Conservation (phyloP, 2,113 vertebrate species). For the Empidonax traillii region DNA sequence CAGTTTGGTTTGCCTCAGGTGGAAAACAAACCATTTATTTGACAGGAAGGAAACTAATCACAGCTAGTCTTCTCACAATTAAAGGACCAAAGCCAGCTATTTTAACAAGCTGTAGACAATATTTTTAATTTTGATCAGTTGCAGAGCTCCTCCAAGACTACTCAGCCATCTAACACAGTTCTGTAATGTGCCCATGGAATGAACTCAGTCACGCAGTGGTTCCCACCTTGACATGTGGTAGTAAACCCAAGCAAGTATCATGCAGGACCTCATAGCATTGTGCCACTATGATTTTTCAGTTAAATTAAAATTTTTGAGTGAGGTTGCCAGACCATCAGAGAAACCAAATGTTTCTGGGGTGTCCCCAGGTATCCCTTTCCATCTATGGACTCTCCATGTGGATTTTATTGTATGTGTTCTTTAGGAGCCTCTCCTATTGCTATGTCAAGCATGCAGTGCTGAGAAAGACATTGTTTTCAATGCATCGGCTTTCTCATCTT, state of each 20-base stretch:
- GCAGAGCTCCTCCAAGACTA: background rate
- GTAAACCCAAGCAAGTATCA: background rate
- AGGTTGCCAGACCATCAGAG: background rate
- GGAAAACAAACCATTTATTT: background rate
- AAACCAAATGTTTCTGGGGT: background rate
- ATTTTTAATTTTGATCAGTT: background rate
- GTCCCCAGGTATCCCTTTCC: background rate
- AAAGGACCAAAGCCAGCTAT: background rate
- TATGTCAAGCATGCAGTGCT: background rate
- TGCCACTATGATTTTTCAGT: background rate
- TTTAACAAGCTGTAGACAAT: background rate
- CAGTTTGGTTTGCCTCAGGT: background rate
- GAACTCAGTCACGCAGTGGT: background rate
- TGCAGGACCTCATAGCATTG: background rate
- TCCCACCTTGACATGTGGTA: accelerated
- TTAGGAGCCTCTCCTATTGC: background rate
- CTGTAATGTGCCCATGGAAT: background rate
- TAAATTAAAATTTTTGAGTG: background rate
- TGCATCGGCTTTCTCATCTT: background rate
- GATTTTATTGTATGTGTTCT: background rate
- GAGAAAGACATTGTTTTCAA: background rate
- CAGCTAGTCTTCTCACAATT: background rate
- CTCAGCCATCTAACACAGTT: background rate
- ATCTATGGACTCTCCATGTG: background rate
- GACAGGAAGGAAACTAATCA: background rate